Conservation (phyloP, 2,797 vertebrate species). For the Vipera ursinii region DNA sequence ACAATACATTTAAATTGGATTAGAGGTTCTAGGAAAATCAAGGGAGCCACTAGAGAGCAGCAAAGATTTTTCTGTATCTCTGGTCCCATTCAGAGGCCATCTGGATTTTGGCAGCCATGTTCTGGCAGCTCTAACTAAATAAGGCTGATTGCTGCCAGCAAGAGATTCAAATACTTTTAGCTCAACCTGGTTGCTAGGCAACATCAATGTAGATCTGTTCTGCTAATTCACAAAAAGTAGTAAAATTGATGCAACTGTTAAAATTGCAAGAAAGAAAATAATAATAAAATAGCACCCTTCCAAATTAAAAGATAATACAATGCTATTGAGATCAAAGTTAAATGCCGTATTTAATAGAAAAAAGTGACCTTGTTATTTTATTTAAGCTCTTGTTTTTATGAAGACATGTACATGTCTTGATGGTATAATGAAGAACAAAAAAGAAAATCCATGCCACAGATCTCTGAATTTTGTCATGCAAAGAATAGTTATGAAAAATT, state of each 20-base stretch:
- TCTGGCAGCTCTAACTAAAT: neutral
- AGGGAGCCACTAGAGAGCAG: neutral
- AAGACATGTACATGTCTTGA: neutral
- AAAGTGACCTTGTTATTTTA: neutral
- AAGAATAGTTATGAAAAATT: neutral
- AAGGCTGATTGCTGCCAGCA: neutral
- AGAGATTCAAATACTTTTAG: neutral
- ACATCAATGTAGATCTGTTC: neutral
- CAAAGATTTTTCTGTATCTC: neutral
- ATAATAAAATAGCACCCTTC: conserved; percentile 24
- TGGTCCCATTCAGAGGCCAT: neutral
- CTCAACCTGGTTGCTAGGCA: neutral
- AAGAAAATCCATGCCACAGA: neutral
- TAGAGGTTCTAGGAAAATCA: neutral
- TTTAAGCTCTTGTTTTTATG: neutral
- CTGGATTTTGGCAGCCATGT: neutral
- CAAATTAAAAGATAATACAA: conserved; percentile 41
- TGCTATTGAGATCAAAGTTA: conserved; percentile 29
- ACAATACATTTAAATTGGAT: too few relatives aligned
- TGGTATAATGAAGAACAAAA: neutral
- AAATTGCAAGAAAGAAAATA: conserved; percentile 19
- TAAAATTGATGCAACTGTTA: conserved; percentile 27
- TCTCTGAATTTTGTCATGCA: neutral
- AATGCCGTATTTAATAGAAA: neutral
- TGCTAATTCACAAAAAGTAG: conserved; percentile 4